Evolutionary conservation across 2,113 vertebrate genomes (phyloP).

Genomic region (Haemorhous mexicanus): DNA sequence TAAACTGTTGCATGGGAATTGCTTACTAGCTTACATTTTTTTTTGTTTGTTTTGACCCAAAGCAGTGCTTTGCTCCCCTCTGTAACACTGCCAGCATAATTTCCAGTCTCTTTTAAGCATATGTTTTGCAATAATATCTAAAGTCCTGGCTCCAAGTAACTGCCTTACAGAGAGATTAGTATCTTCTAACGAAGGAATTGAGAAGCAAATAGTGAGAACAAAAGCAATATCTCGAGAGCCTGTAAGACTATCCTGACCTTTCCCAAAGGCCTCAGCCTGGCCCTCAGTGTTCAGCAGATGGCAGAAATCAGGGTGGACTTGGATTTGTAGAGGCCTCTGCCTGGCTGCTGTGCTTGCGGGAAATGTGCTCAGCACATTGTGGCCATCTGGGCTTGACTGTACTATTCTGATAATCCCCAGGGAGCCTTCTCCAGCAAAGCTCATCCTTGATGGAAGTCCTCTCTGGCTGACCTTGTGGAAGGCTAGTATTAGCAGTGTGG

Average conservation of each 20-base stretch:
- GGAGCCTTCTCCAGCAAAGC: constrained; percentile 24
- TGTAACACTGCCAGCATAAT: constrained; percentile 50
- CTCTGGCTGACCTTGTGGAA: constrained; percentile 26
- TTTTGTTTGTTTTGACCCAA: constrained; percentile 51
- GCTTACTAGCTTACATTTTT: constrained; percentile 43
- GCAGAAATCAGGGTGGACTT: background rate
- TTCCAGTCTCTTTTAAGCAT: constrained; percentile 61
- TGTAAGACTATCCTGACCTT: constrained; percentile 15
- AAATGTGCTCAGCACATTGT: background rate
- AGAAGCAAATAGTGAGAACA: constrained; percentile 38
- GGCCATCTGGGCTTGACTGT: constrained; percentile 45
- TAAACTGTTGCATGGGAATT: constrained; percentile 47
- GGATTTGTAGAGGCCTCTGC: background rate
- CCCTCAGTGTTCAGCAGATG: background rate
- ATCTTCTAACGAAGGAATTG: constrained; percentile 20
- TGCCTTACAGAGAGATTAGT: constrained; percentile 20
- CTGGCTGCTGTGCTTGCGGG: background rate
- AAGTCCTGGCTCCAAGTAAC: constrained; percentile 44
- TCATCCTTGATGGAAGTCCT: constrained; percentile 25
- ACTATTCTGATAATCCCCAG: constrained; percentile 14
- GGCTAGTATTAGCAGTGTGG: background rate
- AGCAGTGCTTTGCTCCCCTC: constrained; percentile 23
- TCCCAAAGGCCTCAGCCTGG: constrained; percentile 16
- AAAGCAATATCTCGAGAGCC: background rate
- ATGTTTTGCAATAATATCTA: constrained; percentile 56